phyloP scores from a whole-genome alignment of 2,888 invertebrate genomes.

The Tromatobia lineatoria region DNA sequence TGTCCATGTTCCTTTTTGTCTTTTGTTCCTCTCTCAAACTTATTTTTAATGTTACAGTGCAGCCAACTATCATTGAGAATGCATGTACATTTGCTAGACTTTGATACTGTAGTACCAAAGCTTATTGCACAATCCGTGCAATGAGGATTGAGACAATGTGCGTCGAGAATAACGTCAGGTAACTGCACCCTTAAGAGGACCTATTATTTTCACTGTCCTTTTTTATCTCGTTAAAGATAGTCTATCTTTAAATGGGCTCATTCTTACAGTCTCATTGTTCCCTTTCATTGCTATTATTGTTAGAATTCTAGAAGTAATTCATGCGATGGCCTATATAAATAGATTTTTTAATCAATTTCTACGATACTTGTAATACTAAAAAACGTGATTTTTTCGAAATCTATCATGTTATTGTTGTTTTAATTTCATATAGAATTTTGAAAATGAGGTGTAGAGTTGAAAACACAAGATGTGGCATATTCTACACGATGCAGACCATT shows the following conservation, averaged over 20 bases:
- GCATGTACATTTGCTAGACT: background rate
- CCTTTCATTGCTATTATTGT: too few species aligned
- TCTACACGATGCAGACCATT: too few species aligned
- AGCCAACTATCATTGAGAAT: background rate
- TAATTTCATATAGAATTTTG: too few species aligned
- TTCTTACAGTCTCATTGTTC: background rate
- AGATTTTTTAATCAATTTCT: too few species aligned
- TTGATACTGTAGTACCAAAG: too few species aligned
- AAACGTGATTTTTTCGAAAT: too few species aligned
- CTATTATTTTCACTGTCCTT: constrained; percentile 27
- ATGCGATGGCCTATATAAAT: too few species aligned
- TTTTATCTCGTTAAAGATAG: constrained; percentile 42
- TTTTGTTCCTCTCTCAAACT: background rate
- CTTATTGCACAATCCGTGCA: background rate
- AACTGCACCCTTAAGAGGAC: constrained; percentile 73
- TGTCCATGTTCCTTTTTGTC: background rate
- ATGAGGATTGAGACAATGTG: constrained; percentile 47
- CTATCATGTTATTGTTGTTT: too few species aligned
- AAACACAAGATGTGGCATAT: too few species aligned
- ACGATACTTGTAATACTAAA: too few species aligned
- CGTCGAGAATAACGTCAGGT: constrained; percentile 80
- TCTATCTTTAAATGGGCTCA: background rate
- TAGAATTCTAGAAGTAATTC: too few species aligned
- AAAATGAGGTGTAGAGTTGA: too few species aligned
- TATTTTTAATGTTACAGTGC: background rate